Evolutionary conservation across 2,113 vertebrate species (phyloP), one percentile per base, ranked within the genome.

Genomic region (Epinephelus moara): DNA sequence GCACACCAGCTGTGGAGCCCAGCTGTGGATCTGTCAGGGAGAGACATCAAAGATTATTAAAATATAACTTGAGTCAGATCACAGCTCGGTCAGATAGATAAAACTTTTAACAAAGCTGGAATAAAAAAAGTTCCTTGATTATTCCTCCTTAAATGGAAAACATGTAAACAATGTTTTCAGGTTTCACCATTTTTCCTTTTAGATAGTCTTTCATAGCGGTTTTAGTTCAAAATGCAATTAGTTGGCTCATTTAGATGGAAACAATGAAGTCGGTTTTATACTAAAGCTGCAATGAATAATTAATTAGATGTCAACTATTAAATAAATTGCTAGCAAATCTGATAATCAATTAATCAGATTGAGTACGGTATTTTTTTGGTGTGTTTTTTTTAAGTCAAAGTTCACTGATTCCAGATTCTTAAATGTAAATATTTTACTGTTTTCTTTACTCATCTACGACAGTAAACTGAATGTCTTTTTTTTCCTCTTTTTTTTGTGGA

Each of bases 11-110:
- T 0, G 84, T 89, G 82, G 93, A 88, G 56, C 88, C 42, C 71
- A 86, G 90, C 45, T 78, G 83, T 56, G 94, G 90, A 85, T 94
- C 96, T 97, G 93, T 53, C 2, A 23, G 21, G 2, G 42, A 57
- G 19, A 37, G 23, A 15, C 49, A n/a, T 53, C 8, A 67, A 40
- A 77, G 27, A 19, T 62, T 25, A 61, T 52, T 45, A 0, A 37
- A 60, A 30, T 59, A 45, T 23, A 23, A 14, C 15, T 13, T 15
- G 14, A 15, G 33, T 40, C 19, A n/a, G 25, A 30, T 66, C 12
- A 33, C 37, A 57, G 40, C 10, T 73, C 42, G 30, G 91, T 64
- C 21, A 14, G 30, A 45, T n/a, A 5, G 19, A 68, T 18, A 8
- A 0, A n/a, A 30, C 6, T 9, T 64, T 55, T 27, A 50, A 37